Base-by-base conservation (phyloP, 2,113 vertebrate species). In the Pangasianodon hypophthalmus region DNA sequence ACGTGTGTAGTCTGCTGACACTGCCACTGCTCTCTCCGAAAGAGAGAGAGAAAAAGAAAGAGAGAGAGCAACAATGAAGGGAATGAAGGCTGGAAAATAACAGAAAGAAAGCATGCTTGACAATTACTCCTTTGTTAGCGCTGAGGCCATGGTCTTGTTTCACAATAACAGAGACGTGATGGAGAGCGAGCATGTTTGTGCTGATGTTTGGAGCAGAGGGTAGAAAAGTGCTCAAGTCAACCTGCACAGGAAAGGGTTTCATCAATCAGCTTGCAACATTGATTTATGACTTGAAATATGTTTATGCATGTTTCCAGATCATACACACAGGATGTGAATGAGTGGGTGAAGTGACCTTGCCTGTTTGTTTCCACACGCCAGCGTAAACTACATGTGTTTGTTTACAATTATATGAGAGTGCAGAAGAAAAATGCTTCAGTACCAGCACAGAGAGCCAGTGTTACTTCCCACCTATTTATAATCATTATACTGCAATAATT, bases 1-100 rank as follows among this genome's bases (percentile, higher is more conserved):
- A 93, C 88, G 84, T 92, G 93, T 92, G 88, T 85, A 87, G 85
- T 88, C 41, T 84, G 89, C 91, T 90, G 86, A 91, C 90, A 90
- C 18, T 71, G 71, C 86, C 67, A 19, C 91, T 75, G 52, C 80
- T 62, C 48, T 85, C 50, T 7, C 32, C n/a, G 84, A 71, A 37
- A 54, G 46, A 84, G 50, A 56, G 9, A 81, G 71, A 75, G 80
- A 82, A 60, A n/a, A 83, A 87, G 69, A 81, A 46, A 52, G 80
- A 77, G 81, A 73, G 83, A 69, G 52, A 58, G 44, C 84, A 32
- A 87, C 32, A 87, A 62, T 87, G 80, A 84, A 79, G 56, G 84
- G 60, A 73, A 75, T 32, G 37, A 80, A 79, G n/a, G 44, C 46
- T 77, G 84, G 73, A 62, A 89, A 89, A 85, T 29, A 26, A 50